phyloP scores from a whole-genome alignment of 2,888 invertebrate species.

The Euplexia lucipara region DNA sequence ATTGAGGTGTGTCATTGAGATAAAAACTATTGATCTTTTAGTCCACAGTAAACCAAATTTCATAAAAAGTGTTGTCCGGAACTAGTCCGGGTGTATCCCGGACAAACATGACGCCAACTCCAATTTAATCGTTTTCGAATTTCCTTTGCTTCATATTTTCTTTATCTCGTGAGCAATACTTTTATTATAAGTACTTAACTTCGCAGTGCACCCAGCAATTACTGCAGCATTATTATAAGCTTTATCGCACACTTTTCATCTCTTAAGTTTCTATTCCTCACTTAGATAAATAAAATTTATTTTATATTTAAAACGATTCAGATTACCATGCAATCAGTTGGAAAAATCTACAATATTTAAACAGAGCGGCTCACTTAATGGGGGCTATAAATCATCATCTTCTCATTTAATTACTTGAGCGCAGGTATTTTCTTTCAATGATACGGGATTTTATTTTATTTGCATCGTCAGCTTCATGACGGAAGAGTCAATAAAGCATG shows the following conservation, averaged over 20 bases:
- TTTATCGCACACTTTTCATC: constrained; percentile 51
- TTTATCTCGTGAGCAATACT: constrained; percentile 40
- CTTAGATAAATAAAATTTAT: constrained; percentile 34
- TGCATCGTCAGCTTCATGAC: constrained; percentile 66
- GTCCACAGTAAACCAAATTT: no score
- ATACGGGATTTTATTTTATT: constrained; percentile 73
- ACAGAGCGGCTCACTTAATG: constrained; percentile 26
- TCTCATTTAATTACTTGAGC: constrained; percentile 67
- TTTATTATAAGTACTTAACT: constrained; percentile 36
- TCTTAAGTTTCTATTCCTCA: constrained; percentile 42
- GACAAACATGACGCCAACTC: no score
- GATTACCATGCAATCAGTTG: constrained; percentile 24
- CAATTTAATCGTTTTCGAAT: constrained; percentile 22
- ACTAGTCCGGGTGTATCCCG: no score
- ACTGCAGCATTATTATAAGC: constrained; percentile 24
- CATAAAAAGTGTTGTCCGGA: no score
- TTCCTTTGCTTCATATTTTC: constrained; percentile 30
- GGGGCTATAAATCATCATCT: constrained; percentile 62
- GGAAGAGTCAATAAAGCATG: constrained; percentile 81
- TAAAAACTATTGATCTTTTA: no score
- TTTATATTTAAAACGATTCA: constrained; percentile 24
- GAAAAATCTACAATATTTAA: constrained; percentile 43
- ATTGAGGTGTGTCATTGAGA: no score
- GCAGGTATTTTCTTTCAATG: constrained; percentile 68
- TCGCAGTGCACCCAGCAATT: constrained; percentile 29